These are phyloP conservation scores for Furcifer pardalis DNA, from an alignment of 2,797 vertebrate genomes.

Conservation along the genomic window DNA sequence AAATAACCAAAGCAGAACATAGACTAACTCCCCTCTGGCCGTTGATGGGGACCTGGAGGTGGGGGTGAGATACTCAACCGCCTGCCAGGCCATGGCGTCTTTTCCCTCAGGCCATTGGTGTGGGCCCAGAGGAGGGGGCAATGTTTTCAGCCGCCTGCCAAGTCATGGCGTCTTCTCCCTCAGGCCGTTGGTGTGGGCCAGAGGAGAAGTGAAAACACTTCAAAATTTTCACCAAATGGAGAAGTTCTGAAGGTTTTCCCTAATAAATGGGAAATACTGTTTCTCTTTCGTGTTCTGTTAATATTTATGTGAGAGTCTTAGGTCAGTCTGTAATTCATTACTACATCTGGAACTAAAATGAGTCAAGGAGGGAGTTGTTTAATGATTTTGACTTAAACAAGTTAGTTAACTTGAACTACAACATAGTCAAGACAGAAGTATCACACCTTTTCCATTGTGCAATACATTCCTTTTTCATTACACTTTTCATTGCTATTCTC, in stretches of 20 bases:
- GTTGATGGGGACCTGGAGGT: too few species aligned
- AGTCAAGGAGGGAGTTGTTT: slow-evolving; percentile 69
- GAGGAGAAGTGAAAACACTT: too few species aligned
- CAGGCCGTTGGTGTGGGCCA: too few species aligned
- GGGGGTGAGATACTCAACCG: too few species aligned
- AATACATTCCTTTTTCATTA: background rate
- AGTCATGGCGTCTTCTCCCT: too few species aligned
- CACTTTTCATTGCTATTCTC: background rate
- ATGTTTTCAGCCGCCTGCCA: too few species aligned
- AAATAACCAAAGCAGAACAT: too few species aligned
- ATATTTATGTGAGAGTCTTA: slow-evolving; percentile 54
- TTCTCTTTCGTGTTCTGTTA: slow-evolving; percentile 38
- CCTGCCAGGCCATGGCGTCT: too few species aligned
- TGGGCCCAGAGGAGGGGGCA: too few species aligned
- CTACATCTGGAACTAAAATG: slow-evolving; percentile 51
- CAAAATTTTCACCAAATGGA: too few species aligned
- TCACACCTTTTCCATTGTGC: background rate
- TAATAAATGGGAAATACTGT: background rate
- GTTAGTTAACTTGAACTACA: slow-evolving; percentile 59
- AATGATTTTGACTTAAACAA: slow-evolving; percentile 55
- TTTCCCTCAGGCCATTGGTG: too few species aligned
- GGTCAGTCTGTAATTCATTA: slow-evolving; percentile 56
- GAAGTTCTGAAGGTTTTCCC: background rate
- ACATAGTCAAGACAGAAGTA: slow-evolving; percentile 47
- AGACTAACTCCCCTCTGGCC: too few species aligned